These are phyloP conservation scores for Python bivittatus DNA, from an alignment of 2,113 vertebrate genomes.

Conservation along the genomic window DNA sequence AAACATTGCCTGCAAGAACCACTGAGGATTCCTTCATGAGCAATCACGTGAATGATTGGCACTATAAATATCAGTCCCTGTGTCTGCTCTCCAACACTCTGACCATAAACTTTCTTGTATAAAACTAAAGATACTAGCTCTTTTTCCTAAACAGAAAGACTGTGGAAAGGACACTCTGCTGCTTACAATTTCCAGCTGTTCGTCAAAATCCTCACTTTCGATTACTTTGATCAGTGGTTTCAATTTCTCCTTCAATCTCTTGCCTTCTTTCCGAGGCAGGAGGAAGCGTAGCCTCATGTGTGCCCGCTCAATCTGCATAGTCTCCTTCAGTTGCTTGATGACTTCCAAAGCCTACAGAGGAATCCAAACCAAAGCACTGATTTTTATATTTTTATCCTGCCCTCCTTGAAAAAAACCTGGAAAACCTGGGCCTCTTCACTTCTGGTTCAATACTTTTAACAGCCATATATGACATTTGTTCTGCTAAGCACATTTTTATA, in stretches of 20 bases:
- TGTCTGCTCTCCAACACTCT: not conserved
- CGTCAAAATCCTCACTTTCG: constrained; percentile 90
- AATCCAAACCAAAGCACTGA: not conserved
- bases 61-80: not conserved
- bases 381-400: not conserved
- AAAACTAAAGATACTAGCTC: not conserved
- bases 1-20: not conserved
- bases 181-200: constrained; percentile 89
- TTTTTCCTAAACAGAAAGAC: not conserved
- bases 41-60: not conserved
- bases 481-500: not conserved
- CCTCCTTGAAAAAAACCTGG: not conserved
- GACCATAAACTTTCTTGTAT: not conserved
- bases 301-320: constrained; percentile 93
- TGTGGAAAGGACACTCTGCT: not conserved
- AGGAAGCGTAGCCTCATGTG: constrained; percentile 91
- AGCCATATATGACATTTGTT: not conserved
- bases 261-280: constrained; percentile 90
- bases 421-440: not conserved
- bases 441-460: not conserved
- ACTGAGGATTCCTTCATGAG: not conserved
- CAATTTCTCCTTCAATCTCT: constrained; percentile 93
- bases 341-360: constrained; percentile 88
- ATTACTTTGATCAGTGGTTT: constrained; percentile 87
- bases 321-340: constrained; percentile 91